Evolutionary conservation across 2,888 invertebrate species (phyloP).

Genomic region (Heliconius charithonia): DNA sequence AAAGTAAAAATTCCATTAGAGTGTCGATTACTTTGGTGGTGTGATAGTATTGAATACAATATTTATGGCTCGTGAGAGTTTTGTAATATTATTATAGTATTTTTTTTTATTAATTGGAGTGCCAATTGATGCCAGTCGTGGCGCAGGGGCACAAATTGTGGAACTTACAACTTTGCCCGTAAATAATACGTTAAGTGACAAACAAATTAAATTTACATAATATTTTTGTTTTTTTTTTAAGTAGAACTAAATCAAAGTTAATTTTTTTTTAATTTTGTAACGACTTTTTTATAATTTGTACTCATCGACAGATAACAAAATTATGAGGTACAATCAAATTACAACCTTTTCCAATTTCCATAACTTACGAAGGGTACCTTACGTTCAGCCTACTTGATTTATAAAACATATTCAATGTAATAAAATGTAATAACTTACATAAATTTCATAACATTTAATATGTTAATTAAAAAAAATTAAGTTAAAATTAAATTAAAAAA

Average conservation of each 20-base stretch:
- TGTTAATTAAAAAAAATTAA: neutral
- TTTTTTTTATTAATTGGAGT: neutral
- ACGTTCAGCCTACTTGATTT: neutral
- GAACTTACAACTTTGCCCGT: too few species aligned
- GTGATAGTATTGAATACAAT: slow-evolving; percentile 8
- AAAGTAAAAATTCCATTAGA: slow-evolving; percentile 58
- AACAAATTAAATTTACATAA: too few species aligned
- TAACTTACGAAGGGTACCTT: neutral
- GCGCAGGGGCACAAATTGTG: too few species aligned
- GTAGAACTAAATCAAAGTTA: too few species aligned
- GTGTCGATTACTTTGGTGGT: slow-evolving; percentile 55
- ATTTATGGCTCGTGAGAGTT: slow-evolving; percentile 19
- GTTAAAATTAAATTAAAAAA: neutral
- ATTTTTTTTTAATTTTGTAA: too few species aligned
- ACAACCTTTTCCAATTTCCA: neutral
- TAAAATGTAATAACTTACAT: neutral
- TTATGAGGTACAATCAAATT: too few species aligned
- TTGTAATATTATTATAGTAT: neutral
- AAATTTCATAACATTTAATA: neutral
- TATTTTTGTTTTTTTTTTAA: too few species aligned
- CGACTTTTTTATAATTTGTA: too few species aligned
- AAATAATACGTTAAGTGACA: too few species aligned
- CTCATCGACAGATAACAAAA: too few species aligned
- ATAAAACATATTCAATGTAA: neutral
- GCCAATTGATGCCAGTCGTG: too few species aligned